Conservation (phyloP, 2,888 invertebrate genomes). For the Allacma fusca region DNA sequence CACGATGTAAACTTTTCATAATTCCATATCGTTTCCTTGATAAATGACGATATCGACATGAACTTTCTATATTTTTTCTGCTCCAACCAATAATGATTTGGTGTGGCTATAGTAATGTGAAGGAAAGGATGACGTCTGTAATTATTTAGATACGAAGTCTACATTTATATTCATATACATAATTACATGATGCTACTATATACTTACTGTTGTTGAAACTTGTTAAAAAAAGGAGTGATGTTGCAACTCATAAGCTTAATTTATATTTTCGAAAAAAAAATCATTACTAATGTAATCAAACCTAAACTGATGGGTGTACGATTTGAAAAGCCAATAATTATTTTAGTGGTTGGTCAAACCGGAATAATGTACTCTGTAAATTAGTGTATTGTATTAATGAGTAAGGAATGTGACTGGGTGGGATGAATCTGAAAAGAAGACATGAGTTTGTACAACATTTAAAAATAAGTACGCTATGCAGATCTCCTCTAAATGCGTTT, state of each 20-base stretch:
- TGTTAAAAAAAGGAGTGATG: neutral
- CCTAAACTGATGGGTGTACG: neutral
- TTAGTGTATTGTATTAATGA: neutral
- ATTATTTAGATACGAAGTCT: neutral
- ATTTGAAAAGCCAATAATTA: neutral
- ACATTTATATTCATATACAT: neutral
- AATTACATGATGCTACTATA: neutral
- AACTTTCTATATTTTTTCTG: slow-evolving; percentile 8
- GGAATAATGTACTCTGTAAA: neutral
- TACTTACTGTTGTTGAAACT: neutral
- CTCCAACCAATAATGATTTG: neutral
- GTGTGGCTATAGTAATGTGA: no score
- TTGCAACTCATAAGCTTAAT: slow-evolving; percentile 11
- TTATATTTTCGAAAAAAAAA: neutral
- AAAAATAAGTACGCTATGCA: neutral
- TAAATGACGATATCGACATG: slow-evolving; percentile 16
- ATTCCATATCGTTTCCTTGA: slow-evolving; percentile 25
- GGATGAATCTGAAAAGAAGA: neutral
- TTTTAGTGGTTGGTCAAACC: neutral
- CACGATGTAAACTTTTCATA: slow-evolving; percentile 26
- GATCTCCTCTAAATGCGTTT: slow-evolving; percentile 8
- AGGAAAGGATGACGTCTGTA: neutral
- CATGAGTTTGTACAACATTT: neutral
- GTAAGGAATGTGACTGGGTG: neutral
- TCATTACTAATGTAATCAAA: neutral